Evolutionary conservation across 2,888 invertebrate genomes (phyloP), one percentile per base, ranked within the genome.

Genomic region (Cataglyphis rosenhaueri): DNA sequence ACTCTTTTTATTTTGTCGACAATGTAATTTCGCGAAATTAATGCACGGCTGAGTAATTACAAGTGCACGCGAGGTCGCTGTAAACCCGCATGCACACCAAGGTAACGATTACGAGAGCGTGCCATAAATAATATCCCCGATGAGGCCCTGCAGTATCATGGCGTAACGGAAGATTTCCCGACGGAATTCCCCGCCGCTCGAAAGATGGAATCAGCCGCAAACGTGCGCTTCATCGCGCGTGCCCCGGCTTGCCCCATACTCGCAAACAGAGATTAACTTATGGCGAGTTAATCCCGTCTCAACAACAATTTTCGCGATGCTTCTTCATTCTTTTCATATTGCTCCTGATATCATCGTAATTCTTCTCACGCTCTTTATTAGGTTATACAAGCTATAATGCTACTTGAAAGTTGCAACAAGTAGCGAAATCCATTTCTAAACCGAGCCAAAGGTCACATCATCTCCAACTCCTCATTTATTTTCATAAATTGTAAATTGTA

Each of bases 91-190:
- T 59, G 44, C 44, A 79, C 64, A 18, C 57, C 76, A 65, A 74
- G 76, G 48, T n/a, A 65, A n/a, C 65, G 65, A 81, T 75, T 81
- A 74, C 57, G 41, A 52, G 29, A 62, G 55, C n/a, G 57, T 25
- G n/a, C 52, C 59, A 79, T 87, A 86, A 86, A 84, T 86, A 83
- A 84, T 61, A 65, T 41, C 38, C 29, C 25, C 21, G 18, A 32
- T 48, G 78, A 41, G 81, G 81, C 78, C 35, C 57, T 2, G 44
- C 57, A 71, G 29, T 62, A 64, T 65, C 65, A 62, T 66, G 21
- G 55, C 41, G 64, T 85, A 85, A 29, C 83, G 35, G 81, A 85
- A 84, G 85, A 84, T 87, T 86, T 87, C 84, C 86, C 87, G 81
- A 41, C 73, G 87, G 84, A 73, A 64, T 78, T 61, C 25, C 29